Base-by-base conservation (phyloP, 1,140 invertebrate genomes). In the Coelopa frigida region DNA sequence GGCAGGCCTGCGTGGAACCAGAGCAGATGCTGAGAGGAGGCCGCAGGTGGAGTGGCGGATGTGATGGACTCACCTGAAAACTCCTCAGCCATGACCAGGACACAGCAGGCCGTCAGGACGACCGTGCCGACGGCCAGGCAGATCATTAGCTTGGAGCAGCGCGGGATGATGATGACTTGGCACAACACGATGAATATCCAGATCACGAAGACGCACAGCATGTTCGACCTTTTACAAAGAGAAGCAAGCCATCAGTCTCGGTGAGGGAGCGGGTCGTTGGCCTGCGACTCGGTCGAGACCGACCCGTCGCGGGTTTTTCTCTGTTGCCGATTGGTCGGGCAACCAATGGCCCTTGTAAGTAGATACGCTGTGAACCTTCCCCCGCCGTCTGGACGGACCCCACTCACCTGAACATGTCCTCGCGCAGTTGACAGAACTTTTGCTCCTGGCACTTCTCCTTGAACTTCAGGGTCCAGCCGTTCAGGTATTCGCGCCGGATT, bases 191-290 rank as follows among this genome's bases (percentile, higher is more conserved):
- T 89, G 61, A 93, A 89, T 24, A 94, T 70, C 87, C 92, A 93
- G 40, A 94, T 82, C 44, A 93, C 80, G 59, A 89, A 83, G 54
- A 90, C 90, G 70, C 90, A 95, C 54, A 90, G 78, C 75, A 94
- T 87, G 67, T 95, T 94, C 5, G 90, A 94, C 60, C 89, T 68
- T 42, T 4, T 22, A 44, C 23, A 15, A 32, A 24, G 20, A 31
- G 18, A 48, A n/a, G 10, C 0, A n/a, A n/a, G n/a, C n/a, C n/a
- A n/a, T n/a, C n/a, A n/a, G n/a, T n/a, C n/a, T n/a, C n/a, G n/a
- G n/a, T n/a, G n/a, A n/a, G n/a, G n/a, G n/a, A n/a, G n/a, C n/a
- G n/a, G n/a, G n/a, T n/a, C n/a, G n/a, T n/a, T n/a, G n/a, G n/a
- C n/a, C n/a, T n/a, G n/a, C n/a, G n/a, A n/a, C n/a, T n/a, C n/a